phyloP scores from a whole-genome alignment of 2,797 vertebrate species.

The Molossus molossus region DNA sequence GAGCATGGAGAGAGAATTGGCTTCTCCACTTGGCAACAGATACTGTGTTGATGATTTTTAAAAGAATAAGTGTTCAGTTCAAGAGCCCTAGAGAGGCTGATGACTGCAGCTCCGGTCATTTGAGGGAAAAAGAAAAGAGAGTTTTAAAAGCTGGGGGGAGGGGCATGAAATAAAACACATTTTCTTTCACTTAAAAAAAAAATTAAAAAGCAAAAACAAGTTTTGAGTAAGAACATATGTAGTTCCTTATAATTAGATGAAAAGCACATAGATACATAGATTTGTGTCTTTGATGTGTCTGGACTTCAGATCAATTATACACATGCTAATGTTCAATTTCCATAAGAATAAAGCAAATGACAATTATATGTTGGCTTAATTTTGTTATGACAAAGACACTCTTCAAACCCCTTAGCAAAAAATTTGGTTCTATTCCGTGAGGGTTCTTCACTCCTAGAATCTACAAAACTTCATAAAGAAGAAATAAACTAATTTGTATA shows the following conservation, averaged over 20 bases:
- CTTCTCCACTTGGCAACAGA: constrained; percentile 82
- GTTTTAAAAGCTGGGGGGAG: constrained; percentile 67
- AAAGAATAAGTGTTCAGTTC: constrained; percentile 84
- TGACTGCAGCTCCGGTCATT: constrained; percentile 74
- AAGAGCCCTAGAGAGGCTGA: constrained; percentile 80
- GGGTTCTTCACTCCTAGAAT: constrained; percentile 64
- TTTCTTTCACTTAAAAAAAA: constrained; percentile 76
- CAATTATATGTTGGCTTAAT: constrained; percentile 85
- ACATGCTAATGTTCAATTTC: constrained; percentile 85
- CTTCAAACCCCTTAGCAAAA: constrained; percentile 70
- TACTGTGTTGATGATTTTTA: constrained; percentile 85
- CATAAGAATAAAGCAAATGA: constrained; percentile 85
- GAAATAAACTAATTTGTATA: constrained; percentile 70
- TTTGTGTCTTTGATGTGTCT: constrained; percentile 78
- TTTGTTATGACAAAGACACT: constrained; percentile 81
- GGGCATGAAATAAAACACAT: constrained; percentile 71
- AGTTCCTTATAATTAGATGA: constrained; percentile 76
- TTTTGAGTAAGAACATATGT: constrained; percentile 82
- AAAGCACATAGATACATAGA: constrained; percentile 75
- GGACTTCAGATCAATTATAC: constrained; percentile 80
- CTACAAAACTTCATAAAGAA: constrained; percentile 53
- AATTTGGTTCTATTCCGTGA: constrained; percentile 75
- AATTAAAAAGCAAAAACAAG: constrained; percentile 71
- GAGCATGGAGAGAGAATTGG: constrained; percentile 74
- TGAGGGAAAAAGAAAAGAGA: constrained; percentile 74